A percentile compares a stretch with the other conserved stretches of the same genome.
phyloP scores from a whole-genome alignment of 2,113 vertebrate genomes.

The Porphyrio hochstetteri region DNA sequence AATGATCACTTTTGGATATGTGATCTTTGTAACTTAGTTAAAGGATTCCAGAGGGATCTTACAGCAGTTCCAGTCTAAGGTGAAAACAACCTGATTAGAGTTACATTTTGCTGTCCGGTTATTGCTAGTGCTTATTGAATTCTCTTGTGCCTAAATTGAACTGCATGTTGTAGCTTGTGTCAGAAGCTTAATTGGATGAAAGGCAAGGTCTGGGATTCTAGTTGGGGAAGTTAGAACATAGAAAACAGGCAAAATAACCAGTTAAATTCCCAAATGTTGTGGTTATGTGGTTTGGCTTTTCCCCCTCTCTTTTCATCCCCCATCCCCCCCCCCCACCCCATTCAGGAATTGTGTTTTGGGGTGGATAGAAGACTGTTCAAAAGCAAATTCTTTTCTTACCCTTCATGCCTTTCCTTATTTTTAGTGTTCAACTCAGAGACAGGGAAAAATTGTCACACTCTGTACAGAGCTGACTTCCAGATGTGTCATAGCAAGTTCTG shows the following conservation, averaged over 20 bases:
- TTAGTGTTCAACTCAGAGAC: not conserved
- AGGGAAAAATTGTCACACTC: not conserved
- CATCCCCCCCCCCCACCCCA: no score
- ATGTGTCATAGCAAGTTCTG: not conserved
- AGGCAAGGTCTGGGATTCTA: not conserved
- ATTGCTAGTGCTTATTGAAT: not conserved
- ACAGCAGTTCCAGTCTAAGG: not conserved
- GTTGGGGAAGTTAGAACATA: not conserved
- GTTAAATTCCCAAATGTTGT: not conserved
- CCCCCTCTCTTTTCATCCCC: no score
- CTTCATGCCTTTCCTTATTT: not conserved
- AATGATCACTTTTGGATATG: not conserved
- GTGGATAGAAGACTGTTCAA: not conserved
- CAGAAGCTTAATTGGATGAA: not conserved
- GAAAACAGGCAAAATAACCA: not conserved
- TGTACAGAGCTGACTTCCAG: not conserved
- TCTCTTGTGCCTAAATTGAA: not conserved
- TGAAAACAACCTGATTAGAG: not conserved
- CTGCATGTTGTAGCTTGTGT: not conserved
- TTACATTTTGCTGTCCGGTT: not conserved
- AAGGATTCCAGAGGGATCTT: not conserved
- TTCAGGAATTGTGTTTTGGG: not conserved
- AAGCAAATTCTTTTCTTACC: not conserved
- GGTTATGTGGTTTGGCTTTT: not conserved
- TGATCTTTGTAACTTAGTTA: not conserved